Conservation (phyloP, 1,140 invertebrate genomes). For the Apis mellifera region DNA sequence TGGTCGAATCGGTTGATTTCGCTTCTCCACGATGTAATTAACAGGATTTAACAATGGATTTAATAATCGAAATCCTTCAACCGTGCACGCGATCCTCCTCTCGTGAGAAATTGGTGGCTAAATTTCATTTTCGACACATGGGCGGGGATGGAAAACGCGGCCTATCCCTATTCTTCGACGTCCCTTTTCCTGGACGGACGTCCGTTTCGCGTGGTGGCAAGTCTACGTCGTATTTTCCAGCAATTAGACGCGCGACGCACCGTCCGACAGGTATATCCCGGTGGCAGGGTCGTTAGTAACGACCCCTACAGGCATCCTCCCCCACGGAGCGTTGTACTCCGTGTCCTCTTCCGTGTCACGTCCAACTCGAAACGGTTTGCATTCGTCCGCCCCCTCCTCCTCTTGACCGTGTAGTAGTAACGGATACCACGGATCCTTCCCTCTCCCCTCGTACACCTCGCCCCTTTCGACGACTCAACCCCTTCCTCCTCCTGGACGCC, state of each 20-base stretch:
- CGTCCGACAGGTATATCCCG: constrained; percentile 66
- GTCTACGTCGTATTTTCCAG: constrained; percentile 71
- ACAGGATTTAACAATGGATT: neutral
- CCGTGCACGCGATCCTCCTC: no score
- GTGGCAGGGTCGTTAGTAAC: constrained; percentile 60
- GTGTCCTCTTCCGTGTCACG: constrained; percentile 21
- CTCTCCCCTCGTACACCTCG: neutral
- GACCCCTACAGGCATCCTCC: neutral
- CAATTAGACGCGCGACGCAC: constrained; percentile 72
- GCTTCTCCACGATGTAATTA: neutral
- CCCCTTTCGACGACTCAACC: neutral
- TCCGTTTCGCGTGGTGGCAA: constrained; percentile 59
- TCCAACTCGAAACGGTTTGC: constrained; percentile 13
- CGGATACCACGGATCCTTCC: no score
- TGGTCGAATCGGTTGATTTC: no score
- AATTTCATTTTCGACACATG: no score
- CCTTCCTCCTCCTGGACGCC: no score
- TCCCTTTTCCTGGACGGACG: constrained; percentile 47
- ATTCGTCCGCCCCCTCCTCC: neutral
- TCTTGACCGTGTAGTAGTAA: no score
- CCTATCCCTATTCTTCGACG: constrained; percentile 55
- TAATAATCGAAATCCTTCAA: no score
- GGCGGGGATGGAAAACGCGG: neutral
- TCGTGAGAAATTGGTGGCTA: no score
- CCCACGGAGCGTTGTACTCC: constrained; percentile 5